Conservation (phyloP, 2,888 invertebrate genomes). For the Acronicta leporina region DNA sequence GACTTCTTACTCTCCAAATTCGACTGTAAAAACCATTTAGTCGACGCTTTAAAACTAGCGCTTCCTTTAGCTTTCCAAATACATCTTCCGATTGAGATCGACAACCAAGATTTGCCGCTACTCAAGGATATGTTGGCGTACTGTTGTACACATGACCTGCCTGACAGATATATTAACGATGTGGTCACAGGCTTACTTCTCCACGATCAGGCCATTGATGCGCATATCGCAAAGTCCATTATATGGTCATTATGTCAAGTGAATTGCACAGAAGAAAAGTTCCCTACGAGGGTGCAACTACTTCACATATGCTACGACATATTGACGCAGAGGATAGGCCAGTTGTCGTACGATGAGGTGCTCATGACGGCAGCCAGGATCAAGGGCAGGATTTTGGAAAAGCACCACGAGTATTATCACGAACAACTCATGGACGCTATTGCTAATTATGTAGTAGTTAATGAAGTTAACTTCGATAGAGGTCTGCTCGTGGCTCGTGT, state of each 20-base stretch:
- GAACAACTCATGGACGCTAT: constrained; percentile 89
- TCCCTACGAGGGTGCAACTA: constrained; percentile 82
- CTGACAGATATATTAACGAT: constrained; percentile 84
- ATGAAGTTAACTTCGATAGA: constrained; percentile 85
- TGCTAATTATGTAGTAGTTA: constrained; percentile 84
- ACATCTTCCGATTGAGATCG: constrained; percentile 89
- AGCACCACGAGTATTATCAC: constrained; percentile 89
- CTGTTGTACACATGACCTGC: constrained; percentile 83
- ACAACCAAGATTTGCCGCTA: constrained; percentile 84
- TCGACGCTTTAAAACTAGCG: constrained; percentile 90
- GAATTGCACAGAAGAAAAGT: constrained; percentile 74
- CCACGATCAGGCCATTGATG: constrained; percentile 78
- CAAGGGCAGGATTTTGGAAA: constrained; percentile 78
- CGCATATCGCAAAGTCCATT: constrained; percentile 85
- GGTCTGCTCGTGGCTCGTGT: constrained; percentile 85
- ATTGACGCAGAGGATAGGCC: constrained; percentile 78
- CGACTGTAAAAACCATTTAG: constrained; percentile 86
- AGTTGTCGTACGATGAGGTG: constrained; percentile 83
- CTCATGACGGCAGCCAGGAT: constrained; percentile 85
- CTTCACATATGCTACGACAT: constrained; percentile 86
- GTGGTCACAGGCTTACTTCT: constrained; percentile 86
- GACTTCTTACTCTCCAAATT: constrained; percentile 89
- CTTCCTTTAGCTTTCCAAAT: constrained; percentile 91
- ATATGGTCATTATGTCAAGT: constrained; percentile 88
- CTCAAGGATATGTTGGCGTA: constrained; percentile 88